Percentiles rank a stretch among this genome's conserved stretches.
These are phyloP conservation scores for Leucoma salicis DNA, from an alignment of 2,888 invertebrate genomes.

Conservation along the genomic window DNA sequence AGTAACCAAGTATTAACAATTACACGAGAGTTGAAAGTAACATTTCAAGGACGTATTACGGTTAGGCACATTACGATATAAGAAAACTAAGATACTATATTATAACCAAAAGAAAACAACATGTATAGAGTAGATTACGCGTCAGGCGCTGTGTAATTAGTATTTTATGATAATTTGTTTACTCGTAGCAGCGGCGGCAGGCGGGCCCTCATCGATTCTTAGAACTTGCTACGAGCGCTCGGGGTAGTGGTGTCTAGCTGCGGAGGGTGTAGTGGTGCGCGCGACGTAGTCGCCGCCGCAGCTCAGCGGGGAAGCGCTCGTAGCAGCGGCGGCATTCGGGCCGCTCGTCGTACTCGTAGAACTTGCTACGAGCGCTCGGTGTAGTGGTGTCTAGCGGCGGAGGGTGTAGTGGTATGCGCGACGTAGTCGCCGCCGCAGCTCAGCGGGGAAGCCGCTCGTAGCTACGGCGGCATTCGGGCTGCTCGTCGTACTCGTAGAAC, in stretches of 20 bases:
- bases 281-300: slow-evolving; percentile 94
- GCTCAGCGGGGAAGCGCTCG: slow-evolving; percentile 96
- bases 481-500: slow-evolving; percentile 99
- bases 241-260: slow-evolving; percentile 38
- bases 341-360: slow-evolving; percentile 99
- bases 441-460: slow-evolving; percentile 97
- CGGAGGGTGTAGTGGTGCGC: slow-evolving; percentile 91
- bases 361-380: slow-evolving; percentile 98
- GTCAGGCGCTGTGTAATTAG: too few relatives aligned
- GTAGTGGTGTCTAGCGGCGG: slow-evolving; percentile 83
- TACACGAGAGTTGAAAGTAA: too few relatives aligned
- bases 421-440: slow-evolving; percentile 94
- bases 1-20: too few relatives aligned
- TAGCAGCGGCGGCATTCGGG: slow-evolving; percentile 99
- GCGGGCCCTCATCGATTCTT: too few relatives aligned
- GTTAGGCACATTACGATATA: too few relatives aligned
- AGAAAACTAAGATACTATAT: too few relatives aligned
- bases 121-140: too few relatives aligned
- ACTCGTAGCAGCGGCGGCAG: too few relatives aligned
- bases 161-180: too few relatives aligned
- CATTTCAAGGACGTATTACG: too few relatives aligned
- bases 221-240: too few relatives aligned
- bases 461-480: slow-evolving; percentile 99
- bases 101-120: too few relatives aligned
- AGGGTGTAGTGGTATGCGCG: slow-evolving; percentile 92